Evolutionary conservation across 2,888 invertebrate genomes (phyloP).

Genomic region (Papilio protenor): DNA sequence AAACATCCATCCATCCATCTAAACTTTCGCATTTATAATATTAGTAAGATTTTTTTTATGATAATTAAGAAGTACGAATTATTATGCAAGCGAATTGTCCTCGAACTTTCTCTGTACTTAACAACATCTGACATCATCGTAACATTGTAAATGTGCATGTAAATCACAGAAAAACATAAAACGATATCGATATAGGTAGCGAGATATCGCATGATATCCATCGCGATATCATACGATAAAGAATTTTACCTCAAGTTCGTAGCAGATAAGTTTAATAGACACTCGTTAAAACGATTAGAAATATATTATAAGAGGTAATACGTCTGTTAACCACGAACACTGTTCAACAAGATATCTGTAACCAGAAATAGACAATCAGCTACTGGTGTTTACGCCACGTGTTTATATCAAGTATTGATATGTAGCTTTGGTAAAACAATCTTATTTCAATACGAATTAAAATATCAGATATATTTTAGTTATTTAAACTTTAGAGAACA

Average conservation of each 20-base stretch:
- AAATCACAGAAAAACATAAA: slow-evolving; percentile 20
- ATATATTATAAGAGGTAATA: slow-evolving; percentile 39
- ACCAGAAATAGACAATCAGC: slow-evolving; percentile 7
- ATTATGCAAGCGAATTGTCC: background rate
- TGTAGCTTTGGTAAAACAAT: background rate
- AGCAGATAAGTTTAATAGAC: slow-evolving; percentile 42
- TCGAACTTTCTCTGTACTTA: background rate
- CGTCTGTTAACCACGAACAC: slow-evolving; percentile 31
- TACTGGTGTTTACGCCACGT: slow-evolving; percentile 30
- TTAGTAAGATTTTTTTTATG: no score
- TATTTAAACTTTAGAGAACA: background rate
- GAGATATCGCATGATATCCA: slow-evolving; percentile 7
- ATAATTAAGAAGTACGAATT: no score
- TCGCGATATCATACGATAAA: slow-evolving; percentile 30
- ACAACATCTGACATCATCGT: background rate
- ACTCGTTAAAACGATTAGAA: slow-evolving; percentile 41
- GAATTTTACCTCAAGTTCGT: slow-evolving; percentile 33
- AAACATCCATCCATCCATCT: no score
- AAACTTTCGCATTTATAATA: no score
- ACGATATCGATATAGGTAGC: slow-evolving; percentile 12
- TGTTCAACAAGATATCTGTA: slow-evolving; percentile 35
- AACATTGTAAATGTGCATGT: slow-evolving; percentile 7
- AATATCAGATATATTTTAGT: no score
- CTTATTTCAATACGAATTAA: background rate
- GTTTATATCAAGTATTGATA: background rate